These are phyloP conservation scores for Vanessa tameamea DNA, from an alignment of 1,140 invertebrate genomes.

Conservation along the genomic window DNA sequence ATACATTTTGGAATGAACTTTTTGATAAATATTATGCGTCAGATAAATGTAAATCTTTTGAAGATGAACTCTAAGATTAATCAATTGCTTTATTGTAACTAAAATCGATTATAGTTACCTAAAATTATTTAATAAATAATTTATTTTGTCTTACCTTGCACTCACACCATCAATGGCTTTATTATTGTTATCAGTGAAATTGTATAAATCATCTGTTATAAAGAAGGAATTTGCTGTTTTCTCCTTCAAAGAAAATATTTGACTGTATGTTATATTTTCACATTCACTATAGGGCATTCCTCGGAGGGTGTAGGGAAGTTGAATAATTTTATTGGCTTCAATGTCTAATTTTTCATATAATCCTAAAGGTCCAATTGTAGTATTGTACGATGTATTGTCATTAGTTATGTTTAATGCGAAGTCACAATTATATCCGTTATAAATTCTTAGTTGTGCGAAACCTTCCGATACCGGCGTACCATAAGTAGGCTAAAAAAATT, in stretches of 20 bases:
- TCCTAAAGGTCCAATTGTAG: conserved; percentile 51
- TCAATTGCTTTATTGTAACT: no score
- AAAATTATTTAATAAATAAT: not conserved
- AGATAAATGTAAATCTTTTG: conserved; percentile 43
- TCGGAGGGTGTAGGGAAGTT: conserved; percentile 59
- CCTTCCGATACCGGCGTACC: conserved; percentile 68
- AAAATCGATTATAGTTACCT: no score
- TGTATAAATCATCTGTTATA: conserved; percentile 59
- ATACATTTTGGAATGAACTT: conserved; percentile 63
- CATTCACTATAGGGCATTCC: conserved; percentile 52
- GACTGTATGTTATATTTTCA: conserved; percentile 44
- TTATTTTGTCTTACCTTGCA: conserved; percentile 55
- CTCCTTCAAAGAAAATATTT: conserved; percentile 54
- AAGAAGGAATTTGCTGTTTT: conserved; percentile 77
- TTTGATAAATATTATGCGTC: conserved; percentile 55
- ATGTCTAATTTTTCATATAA: conserved; percentile 65
- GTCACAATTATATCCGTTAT: conserved; percentile 70
- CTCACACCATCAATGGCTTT: conserved; percentile 66
- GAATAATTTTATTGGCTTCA: conserved; percentile 41
- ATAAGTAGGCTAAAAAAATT: conserved; percentile 66
- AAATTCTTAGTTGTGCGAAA: conserved; percentile 66
- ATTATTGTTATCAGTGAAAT: conserved; percentile 69
- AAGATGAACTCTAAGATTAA: conserved; percentile 38
- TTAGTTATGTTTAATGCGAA: conserved; percentile 50
- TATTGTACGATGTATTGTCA: conserved; percentile 35